Conservation (phyloP, 1,140 invertebrate genomes). For the Bombus cullumanus region DNA sequence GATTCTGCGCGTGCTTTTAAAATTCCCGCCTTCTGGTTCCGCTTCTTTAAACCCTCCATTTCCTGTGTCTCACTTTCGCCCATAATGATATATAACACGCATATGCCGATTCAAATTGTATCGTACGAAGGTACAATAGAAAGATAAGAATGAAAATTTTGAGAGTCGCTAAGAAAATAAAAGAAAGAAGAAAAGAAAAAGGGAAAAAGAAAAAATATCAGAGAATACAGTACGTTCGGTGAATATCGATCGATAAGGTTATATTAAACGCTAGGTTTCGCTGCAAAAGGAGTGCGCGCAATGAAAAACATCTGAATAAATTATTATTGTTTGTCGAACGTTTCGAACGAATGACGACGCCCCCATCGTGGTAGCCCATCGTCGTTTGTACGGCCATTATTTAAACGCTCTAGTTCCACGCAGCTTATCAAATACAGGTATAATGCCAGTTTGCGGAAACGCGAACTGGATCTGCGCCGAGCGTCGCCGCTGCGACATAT, state of each 20-base stretch:
- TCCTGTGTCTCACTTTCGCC: background rate
- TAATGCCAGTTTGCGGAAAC: conserved; percentile 74
- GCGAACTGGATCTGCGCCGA: conserved; percentile 65
- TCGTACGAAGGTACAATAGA: background rate
- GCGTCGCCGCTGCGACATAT: conserved; percentile 31
- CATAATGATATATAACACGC: background rate
- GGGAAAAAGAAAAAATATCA: background rate
- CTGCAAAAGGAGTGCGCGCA: conserved; percentile 54
- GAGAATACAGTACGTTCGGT: conserved; percentile 6
- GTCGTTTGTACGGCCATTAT: conserved; percentile 65
- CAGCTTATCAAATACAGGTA: conserved; percentile 77
- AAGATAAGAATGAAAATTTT: background rate
- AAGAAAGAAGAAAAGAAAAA: background rate
- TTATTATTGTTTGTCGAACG: conserved; percentile 80
- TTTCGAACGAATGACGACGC: conserved; percentile 69
- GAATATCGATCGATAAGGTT: conserved; percentile 34
- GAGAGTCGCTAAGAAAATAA: background rate
- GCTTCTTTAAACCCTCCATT: background rate
- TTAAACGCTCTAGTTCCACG: conserved; percentile 75
- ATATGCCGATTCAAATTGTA: no score
- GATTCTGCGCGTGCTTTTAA: background rate
- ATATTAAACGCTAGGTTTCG: conserved; percentile 57
- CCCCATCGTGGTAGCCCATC: conserved; percentile 62
- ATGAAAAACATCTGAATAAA: conserved; percentile 80
- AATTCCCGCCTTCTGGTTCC: conserved; percentile 23